Evolutionary conservation across 53 echinoderm and acorn worm genomes (phyloP), one percentile per base, ranked within the genome.

Genomic region (Glandiceps talaboti): DNA sequence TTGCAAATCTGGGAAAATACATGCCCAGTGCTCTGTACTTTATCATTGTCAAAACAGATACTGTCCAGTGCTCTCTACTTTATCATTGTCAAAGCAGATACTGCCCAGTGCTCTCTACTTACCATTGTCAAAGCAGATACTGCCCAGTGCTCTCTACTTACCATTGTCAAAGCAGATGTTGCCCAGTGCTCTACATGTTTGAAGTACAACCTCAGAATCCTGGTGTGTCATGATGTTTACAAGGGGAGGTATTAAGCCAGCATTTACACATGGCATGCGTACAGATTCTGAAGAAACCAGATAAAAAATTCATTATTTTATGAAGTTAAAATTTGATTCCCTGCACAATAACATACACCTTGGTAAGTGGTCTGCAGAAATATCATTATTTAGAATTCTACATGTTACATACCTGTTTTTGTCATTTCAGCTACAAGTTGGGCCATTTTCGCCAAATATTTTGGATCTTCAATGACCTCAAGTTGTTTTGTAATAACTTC

Each of bases 151-250:
- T 45, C 6, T 45, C 6, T 12, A 45, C 84, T 93, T 81, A 97
- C 97, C 97, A 76, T 89, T 88, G 79, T 97, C 97, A 82, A 92
- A 97, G 80, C 97, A 97, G n/a, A 93, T 85, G 30, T 97, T 97
- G 0, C 97, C 97, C 12, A 97, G 86, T 1, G 93, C 97, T 80
- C 97, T 75, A 80, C 92, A 97, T 32, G 87, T 85, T 82, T 97
- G 97, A n/a, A 93, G 73, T 1, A 87, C 82, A 14, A 97, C 91
- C 20, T 97, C 89, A 12, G 83, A 29, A 82, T 93, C 91, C 26
- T 87, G 82, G 45, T 89, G 89, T 28, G 28, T 80, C 78, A 97
- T 85, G 25, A 87, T 82, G 25, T 81, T 77, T 30, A 86, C 88
- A 79, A 97, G 85, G 30, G 82, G 87, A 1, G 91, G 91, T 0